Evolutionary conservation across 1,140 invertebrate species (phyloP), one percentile per base, ranked within the genome.

Genomic region (Mesaphorura yosii): DNA sequence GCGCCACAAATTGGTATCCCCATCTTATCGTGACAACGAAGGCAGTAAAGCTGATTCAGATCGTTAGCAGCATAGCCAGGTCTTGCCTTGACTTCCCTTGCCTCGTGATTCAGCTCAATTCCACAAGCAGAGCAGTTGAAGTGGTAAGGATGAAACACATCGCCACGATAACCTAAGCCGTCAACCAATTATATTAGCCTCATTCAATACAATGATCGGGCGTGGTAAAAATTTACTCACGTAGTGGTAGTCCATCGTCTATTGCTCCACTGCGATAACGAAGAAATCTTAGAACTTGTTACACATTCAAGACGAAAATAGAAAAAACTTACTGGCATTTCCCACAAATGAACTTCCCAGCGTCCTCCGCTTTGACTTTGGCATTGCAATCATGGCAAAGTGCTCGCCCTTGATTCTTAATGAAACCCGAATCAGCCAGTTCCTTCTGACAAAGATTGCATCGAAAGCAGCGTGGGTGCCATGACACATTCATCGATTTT

Each of bases 21-120:
- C 93, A 98, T 98, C 74, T 98, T 98, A 68, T 98, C 95, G 69
- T 98, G 94, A 66, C 95, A 99, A 53, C 93, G 79, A 25, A 98
- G 75, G 68, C 96, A 99, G 69, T 96, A 98, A 6, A 98, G 72
- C 66, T 98, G 93, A 67, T 90, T 92, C 79, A 89, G 83, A 70
- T 91, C 87, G 68, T 89, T 90, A n/a, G 84, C 83, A 44, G 87
- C 83, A 69, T 85, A 86, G 10, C 88, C 88, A 7, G 86, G 83
- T 53, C 87, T 76, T 64, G 84, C 88, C 70, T 89, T 86, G 22
- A 96, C 88, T 74, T 98, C 94, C 45, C 58, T 46, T 19, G 75
- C 76, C 57, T 57, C 71, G 66, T 45, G 50, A 71, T 87, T 86
- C 27, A 88, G 72, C 70, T 89, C 86, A 1, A 84, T 75, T 40